Percentiles rank a stretch among this genome's conserved stretches.
Conservation (phyloP, 2,888 invertebrate species). For the Allophyes oxyacanthae region DNA sequence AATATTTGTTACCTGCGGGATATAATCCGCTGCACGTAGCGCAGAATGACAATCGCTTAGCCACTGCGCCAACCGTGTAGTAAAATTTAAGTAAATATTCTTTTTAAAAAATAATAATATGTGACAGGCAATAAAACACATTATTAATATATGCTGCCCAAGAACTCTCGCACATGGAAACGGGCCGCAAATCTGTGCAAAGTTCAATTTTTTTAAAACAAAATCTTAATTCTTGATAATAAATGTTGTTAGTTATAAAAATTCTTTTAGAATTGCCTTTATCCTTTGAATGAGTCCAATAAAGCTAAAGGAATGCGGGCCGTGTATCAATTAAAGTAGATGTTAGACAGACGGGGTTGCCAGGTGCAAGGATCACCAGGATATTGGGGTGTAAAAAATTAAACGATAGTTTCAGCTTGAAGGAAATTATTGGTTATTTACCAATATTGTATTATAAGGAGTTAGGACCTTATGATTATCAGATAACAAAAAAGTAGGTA, state of each 20-base stretch:
- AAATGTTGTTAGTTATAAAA: conserved; percentile 64
- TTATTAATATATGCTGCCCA: no score
- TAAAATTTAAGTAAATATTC: no score
- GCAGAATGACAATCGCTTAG: no score
- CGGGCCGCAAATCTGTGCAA: no score
- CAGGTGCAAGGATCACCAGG: conserved; percentile 47
- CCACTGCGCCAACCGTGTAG: no score
- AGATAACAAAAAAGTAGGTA: conserved; percentile 14
- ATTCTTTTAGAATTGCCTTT: conserved; percentile 65
- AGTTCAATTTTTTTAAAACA: no score
- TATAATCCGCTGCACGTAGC: no score
- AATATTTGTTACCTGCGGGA: no score
- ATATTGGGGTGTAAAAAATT: conserved; percentile 16
- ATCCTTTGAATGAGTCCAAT: conserved; percentile 69
- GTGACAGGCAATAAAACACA: no score
- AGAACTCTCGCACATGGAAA: no score
- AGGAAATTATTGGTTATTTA: conserved; percentile 3
- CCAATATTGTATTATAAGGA: conserved; percentile 5
- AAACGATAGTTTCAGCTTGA: conserved; percentile 2
- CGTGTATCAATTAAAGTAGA: conserved; percentile 83
- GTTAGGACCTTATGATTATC: conserved; percentile 12
- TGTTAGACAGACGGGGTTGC: conserved; percentile 73
- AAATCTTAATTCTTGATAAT: conserved; percentile 18
- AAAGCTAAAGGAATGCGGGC: conserved; percentile 78
- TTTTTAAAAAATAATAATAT: no score